A percentile compares a stretch with the other conserved stretches of the same genome.
phyloP scores from a whole-genome alignment of 2,888 invertebrate species.

The Phoenoteleia sp. region DNA sequence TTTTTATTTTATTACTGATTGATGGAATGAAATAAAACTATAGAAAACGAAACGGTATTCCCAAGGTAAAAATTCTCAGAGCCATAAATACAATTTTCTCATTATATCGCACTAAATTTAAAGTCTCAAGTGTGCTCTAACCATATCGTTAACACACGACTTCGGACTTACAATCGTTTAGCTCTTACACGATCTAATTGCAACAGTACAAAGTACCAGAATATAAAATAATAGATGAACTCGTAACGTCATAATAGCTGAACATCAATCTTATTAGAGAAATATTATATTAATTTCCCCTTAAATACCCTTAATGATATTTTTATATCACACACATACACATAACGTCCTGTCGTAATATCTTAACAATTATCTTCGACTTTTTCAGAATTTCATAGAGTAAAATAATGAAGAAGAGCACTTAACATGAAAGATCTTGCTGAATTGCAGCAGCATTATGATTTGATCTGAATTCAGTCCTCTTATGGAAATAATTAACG shows the following conservation, averaged over 20 bases:
- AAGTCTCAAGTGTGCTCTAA: not conserved
- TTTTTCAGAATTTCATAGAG: not conserved
- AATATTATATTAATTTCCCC: constrained; percentile 18
- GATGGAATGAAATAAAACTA: no score
- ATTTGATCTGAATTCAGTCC: constrained; percentile 21
- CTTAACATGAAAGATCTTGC: constrained; percentile 15
- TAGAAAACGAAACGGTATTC: no score
- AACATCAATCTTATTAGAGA: constrained; percentile 24
- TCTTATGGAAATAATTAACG: constrained; percentile 26
- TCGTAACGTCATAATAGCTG: constrained; percentile 16
- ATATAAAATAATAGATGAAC: constrained; percentile 11
- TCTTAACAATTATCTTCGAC: constrained; percentile 6
- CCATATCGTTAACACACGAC: not conserved
- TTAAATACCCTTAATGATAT: constrained; percentile 24
- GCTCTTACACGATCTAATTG: constrained; percentile 1
- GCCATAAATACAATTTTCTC: not conserved
- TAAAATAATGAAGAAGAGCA: not conserved
- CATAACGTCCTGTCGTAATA: not conserved
- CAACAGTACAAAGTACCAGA: not conserved
- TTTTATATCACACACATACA: constrained; percentile 7
- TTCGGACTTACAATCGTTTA: not conserved
- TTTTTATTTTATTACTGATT: no score
- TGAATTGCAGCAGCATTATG: constrained; percentile 23
- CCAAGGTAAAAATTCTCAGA: no score
- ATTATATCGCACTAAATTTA: not conserved